A percentile compares a stretch with the other conserved stretches of the same genome.
Conservation (phyloP, 2,888 invertebrate species). For the Hypolimnas misippus region DNA sequence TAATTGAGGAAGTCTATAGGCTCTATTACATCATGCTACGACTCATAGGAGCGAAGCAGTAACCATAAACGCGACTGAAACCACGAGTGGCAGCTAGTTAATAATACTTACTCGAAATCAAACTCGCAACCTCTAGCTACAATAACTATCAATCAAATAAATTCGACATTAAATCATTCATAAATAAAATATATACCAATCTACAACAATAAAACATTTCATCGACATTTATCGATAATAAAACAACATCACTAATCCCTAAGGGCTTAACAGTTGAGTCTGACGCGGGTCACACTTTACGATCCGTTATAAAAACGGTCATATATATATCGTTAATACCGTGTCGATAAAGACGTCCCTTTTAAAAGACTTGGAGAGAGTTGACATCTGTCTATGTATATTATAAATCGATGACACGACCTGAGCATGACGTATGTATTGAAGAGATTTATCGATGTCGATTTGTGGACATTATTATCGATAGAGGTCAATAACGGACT, state of each 20-base stretch:
- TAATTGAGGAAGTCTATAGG: too few relatives aligned
- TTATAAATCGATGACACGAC: background rate
- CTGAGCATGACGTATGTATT: slow-evolving; percentile 1
- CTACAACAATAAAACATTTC: background rate
- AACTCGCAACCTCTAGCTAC: too few relatives aligned
- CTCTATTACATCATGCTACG: too few relatives aligned
- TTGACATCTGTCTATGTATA: background rate
- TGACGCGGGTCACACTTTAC: slow-evolving; percentile 36
- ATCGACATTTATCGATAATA: slow-evolving; percentile 3
- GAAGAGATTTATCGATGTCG: background rate
- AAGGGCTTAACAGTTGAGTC: slow-evolving; percentile 35
- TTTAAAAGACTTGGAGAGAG: background rate
- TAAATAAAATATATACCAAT: background rate
- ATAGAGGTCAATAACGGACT: background rate
- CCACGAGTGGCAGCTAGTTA: too few relatives aligned
- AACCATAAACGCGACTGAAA: too few relatives aligned
- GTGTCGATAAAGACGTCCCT: slow-evolving; percentile 4
- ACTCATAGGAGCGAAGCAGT: too few relatives aligned
- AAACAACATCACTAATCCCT: slow-evolving; percentile 23
- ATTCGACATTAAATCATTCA: too few relatives aligned
- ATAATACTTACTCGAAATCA: too few relatives aligned
- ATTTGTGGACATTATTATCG: slow-evolving; percentile 4
- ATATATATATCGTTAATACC: slow-evolving; percentile 11
- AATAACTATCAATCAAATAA: too few relatives aligned
- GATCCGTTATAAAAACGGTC: slow-evolving; percentile 26